Conservation (phyloP, 2,797 vertebrate genomes). For the Sebastes oblongus region DNA sequence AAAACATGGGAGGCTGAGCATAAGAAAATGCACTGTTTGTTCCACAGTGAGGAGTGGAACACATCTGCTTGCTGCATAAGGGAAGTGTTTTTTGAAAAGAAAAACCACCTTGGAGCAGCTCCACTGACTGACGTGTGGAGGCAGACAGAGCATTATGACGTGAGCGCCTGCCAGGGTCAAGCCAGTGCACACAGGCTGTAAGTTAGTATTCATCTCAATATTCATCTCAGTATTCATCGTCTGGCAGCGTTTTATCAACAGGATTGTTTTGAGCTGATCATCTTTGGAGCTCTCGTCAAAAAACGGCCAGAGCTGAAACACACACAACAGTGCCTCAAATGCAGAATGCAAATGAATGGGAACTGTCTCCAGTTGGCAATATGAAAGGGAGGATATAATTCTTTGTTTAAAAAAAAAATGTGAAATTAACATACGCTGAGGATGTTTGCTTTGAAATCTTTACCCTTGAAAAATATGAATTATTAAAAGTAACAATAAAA, state of each 20-base stretch:
- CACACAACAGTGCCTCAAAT: background rate
- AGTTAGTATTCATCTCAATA: constrained; percentile 4
- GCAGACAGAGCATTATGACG: background rate
- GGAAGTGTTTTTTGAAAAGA: background rate
- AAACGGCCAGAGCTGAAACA: background rate
- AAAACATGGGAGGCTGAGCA: background rate
- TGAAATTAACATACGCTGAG: background rate
- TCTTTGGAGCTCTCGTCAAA: background rate
- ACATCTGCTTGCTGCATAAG: background rate
- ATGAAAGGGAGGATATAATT: background rate
- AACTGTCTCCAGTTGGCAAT: background rate
- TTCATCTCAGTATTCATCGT: background rate
- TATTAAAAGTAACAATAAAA: background rate
- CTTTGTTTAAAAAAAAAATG: background rate
- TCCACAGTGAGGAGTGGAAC: background rate
- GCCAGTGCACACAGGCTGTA: background rate
- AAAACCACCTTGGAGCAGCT: background rate
- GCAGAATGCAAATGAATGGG: background rate
- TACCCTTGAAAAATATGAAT: background rate
- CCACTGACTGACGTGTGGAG: background rate
- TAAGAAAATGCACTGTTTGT: background rate
- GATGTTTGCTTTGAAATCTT: background rate
- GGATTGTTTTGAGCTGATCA: background rate
- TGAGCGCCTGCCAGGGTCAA: background rate
- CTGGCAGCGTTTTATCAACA: background rate